phyloP scores from a whole-genome alignment of 2,888 invertebrate genomes.

The Diadegma fenestrale region DNA sequence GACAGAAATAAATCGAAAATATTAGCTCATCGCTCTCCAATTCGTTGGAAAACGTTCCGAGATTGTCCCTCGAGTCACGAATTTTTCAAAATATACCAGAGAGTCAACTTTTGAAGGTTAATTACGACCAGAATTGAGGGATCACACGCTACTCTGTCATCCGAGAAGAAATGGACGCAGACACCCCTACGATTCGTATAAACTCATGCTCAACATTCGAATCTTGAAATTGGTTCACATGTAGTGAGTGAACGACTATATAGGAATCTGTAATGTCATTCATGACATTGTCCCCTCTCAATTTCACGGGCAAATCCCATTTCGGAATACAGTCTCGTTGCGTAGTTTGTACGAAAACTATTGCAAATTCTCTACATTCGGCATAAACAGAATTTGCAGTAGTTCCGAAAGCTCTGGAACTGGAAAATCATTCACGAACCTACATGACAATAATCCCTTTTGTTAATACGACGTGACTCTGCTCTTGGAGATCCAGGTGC shows the following conservation, averaged over 20 bases:
- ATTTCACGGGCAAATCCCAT: slow-evolving; percentile 29
- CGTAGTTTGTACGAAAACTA: slow-evolving; percentile 7
- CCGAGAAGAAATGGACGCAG: neutral
- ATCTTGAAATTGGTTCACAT: slow-evolving; percentile 51
- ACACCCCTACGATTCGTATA: neutral
- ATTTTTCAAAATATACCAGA: too few relatives aligned
- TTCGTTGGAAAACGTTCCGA: neutral
- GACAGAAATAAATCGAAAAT: neutral
- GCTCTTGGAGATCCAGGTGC: slow-evolving; percentile 6
- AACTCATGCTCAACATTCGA: neutral
- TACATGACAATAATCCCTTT: slow-evolving; percentile 21
- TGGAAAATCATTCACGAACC: slow-evolving; percentile 34
- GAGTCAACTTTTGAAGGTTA: too few relatives aligned
- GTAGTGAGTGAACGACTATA: slow-evolving; percentile 18
- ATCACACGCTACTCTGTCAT: neutral
- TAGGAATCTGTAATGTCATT: slow-evolving; percentile 55
- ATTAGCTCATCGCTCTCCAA: neutral
- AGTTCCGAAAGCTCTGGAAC: neutral
- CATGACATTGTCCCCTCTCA: slow-evolving; percentile 40
- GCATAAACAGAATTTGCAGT: neutral
- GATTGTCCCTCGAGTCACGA: too few relatives aligned
- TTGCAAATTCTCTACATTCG: slow-evolving; percentile 9
- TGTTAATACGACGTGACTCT: slow-evolving; percentile 15
- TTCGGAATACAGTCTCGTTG: slow-evolving; percentile 12
- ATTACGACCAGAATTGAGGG: neutral